Base-by-base conservation (phyloP, 2,888 invertebrate species). In the Diarsia brunnea region DNA sequence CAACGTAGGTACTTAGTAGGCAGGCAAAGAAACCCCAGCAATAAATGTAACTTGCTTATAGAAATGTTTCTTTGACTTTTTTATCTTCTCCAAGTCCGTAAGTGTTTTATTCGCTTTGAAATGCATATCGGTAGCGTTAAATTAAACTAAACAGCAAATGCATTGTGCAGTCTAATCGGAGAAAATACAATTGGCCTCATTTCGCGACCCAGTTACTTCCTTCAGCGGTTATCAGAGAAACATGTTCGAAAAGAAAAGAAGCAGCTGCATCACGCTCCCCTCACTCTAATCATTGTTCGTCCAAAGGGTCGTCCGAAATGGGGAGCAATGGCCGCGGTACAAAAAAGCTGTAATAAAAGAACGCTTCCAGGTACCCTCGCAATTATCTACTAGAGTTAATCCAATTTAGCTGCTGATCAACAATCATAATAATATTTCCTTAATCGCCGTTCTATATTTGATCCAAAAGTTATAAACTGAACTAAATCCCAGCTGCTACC, bases 231-330 rank as follows among this genome's bases (percentile, higher is more conserved):
- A 91, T 90, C 90, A 91, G 87, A 93, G 92, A 89, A 92, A 92
- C 92, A 90, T 90, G 80, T 87, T 91, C 85, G 88, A 90, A 93
- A 93, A 94, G 93, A 93, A 95, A 94, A 95, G 93, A 94, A 95
- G 95, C 96, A 96, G 96, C 96, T 96, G 96, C 96, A 94, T 92
- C 89, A 92, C 87, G 92, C 90, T 93, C 95, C 95, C 95, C 95
- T 94, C 93, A 86, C 88, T 93, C 92, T 93, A 93, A 94, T 94
- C 93, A 95, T 95, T 95, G 95, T 96, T 93, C 93, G 92, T 88
- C 93, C 94, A 94, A 92, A 95, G 95, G 95, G 96, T 95, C 95
- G 93, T 92, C 94, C 91, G 90, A 93, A 93, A 92, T 92, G 91
- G 94, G 94, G 95, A 95, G 95, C 94, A 94, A 93, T 93, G 92